phyloP scores from a whole-genome alignment of 1,140 invertebrate species.

The Cyrtorhinus lividipennis region DNA sequence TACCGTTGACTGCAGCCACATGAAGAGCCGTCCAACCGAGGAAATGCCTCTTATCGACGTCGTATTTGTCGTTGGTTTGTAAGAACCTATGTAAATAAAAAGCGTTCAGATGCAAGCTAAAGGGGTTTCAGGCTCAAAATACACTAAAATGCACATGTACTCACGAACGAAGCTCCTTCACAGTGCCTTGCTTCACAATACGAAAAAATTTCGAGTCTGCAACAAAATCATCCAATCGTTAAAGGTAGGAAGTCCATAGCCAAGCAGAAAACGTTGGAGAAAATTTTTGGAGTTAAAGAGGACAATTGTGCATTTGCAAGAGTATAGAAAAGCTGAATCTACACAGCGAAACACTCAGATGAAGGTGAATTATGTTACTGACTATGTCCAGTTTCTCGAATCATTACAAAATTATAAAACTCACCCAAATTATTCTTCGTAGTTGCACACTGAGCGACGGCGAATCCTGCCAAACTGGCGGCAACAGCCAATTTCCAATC shows the following conservation, averaged over 20 bases:
- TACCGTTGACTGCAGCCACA: slow-evolving; percentile 64
- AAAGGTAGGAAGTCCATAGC: neutral
- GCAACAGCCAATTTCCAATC: neutral
- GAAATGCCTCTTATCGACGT: slow-evolving; percentile 48
- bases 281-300: too few species aligned
- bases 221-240: neutral
- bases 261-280: too few species aligned
- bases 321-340: too few species aligned
- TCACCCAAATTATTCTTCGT: neutral
- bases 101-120: neutral
- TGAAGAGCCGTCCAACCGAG: slow-evolving; percentile 80
- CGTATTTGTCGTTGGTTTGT: slow-evolving; percentile 20
- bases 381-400: too few species aligned
- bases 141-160: neutral
- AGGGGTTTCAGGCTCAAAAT: too few species aligned
- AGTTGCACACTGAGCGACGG: neutral
- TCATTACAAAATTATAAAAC: neutral
- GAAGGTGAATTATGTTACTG: too few species aligned
- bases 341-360: too few species aligned
- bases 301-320: too few species aligned
- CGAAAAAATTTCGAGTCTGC: neutral
- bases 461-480: neutral
- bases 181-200: neutral
- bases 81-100: neutral
- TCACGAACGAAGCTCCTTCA: neutral